Percentiles rank a stretch among this genome's conserved stretches.
Evolutionary conservation across 1,140 invertebrate genomes (phyloP).

Genomic region (Eubasilissa regina): DNA sequence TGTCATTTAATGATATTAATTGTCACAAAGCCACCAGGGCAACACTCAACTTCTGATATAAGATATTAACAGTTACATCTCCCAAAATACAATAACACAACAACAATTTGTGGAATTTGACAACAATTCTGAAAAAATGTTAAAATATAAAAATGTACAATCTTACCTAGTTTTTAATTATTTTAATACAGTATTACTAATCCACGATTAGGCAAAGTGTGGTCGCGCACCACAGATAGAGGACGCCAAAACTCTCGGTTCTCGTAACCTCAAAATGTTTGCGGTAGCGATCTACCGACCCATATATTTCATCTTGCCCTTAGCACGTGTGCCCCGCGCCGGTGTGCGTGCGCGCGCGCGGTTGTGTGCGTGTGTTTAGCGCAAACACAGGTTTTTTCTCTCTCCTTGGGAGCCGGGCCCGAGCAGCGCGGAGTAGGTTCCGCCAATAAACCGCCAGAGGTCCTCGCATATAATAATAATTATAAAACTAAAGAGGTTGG

Average conservation of each 20-base stretch:
- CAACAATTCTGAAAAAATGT: too few relatives aligned
- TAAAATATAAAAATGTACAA: too few relatives aligned
- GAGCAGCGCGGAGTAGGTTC: slow-evolving; percentile 27
- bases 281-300: slow-evolving; percentile 59
- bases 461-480: slow-evolving; percentile 56
- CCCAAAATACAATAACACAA: too few relatives aligned
- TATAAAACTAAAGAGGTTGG: slow-evolving; percentile 51
- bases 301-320: slow-evolving; percentile 53
- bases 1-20: too few relatives aligned
- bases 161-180: too few relatives aligned
- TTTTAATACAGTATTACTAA: too few relatives aligned
- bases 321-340: slow-evolving; percentile 5
- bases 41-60: too few relatives aligned
- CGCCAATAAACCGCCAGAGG: slow-evolving; percentile 56
- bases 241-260: too few relatives aligned
- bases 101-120: too few relatives aligned
- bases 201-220: background rate
- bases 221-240: background rate
- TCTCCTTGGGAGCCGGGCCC: slow-evolving; percentile 24
- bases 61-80: too few relatives aligned
- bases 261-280: slow-evolving; percentile 56
- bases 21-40: too few relatives aligned
- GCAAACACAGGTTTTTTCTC: slow-evolving; percentile 50
- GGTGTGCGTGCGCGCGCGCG: slow-evolving; percentile 10
- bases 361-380: background rate